A percentile compares a stretch with the other conserved stretches of the same genome.
Evolutionary conservation across 2,797 vertebrate genomes (phyloP).

Genomic region (Myoxocephalus aenaeus): DNA sequence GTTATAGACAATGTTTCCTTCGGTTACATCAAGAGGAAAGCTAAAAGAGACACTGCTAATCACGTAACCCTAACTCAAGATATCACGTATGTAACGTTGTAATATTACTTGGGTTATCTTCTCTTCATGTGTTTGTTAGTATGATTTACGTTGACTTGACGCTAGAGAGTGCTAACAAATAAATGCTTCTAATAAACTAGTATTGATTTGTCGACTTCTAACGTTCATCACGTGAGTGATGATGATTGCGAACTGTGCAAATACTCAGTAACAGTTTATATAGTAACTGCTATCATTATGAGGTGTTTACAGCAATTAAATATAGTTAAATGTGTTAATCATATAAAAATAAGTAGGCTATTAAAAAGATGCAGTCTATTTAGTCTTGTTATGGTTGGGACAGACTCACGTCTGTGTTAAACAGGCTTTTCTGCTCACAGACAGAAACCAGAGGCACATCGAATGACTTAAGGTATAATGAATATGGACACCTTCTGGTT

Average conservation of each 20-base stretch:
- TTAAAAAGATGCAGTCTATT: not conserved
- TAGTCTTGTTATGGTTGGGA: not conserved
- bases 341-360: no score
- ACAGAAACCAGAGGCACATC: not conserved
- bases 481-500: constrained; percentile 56
- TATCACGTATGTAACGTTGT: not conserved
- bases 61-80: not conserved
- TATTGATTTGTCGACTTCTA: not conserved
- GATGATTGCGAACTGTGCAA: not conserved
- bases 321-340: not conserved
- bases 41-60: not conserved
- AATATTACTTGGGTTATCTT: not conserved
- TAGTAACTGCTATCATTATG: not conserved
- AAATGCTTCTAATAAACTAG: not conserved
- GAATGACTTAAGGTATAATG: not conserved
- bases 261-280: not conserved
- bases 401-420: constrained; percentile 15
- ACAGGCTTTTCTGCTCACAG: constrained; percentile 16
- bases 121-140: not conserved
- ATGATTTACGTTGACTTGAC: not conserved
- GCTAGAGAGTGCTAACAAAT: not conserved
- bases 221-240: not conserved
- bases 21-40: not conserved
- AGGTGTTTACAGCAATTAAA: not conserved
- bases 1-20: constrained; percentile 7